These are phyloP conservation scores for Poliocrania exsul DNA, from an alignment of 2,797 vertebrate genomes.

Conservation along the genomic window DNA sequence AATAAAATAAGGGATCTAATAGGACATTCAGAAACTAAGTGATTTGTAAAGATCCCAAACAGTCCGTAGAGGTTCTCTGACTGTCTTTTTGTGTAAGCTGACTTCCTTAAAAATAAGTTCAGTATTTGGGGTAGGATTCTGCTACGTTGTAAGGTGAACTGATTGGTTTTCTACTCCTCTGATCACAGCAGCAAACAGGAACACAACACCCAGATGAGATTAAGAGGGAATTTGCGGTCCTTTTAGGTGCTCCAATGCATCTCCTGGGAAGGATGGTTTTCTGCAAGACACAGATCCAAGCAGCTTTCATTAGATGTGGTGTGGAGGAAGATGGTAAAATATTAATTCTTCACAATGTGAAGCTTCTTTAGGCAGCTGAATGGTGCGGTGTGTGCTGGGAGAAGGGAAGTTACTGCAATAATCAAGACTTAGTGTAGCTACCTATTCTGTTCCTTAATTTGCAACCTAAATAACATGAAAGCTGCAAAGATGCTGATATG, in stretches of 20 bases:
- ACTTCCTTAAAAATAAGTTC: neutral
- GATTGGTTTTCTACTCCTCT: neutral
- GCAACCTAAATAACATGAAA: neutral
- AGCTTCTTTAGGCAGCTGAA: neutral
- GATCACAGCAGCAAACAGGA: neutral
- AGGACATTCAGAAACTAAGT: neutral
- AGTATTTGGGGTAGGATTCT: neutral
- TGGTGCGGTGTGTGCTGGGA: neutral
- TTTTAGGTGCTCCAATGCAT: neutral
- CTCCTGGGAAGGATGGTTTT: neutral
- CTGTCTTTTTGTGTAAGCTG: neutral
- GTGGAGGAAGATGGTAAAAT: neutral
- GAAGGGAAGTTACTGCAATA: neutral
- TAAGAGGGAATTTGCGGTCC: neutral
- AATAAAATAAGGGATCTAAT: neutral
- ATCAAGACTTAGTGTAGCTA: constrained; percentile 3
- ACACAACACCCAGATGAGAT: neutral
- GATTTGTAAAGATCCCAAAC: neutral
- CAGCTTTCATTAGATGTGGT: neutral
- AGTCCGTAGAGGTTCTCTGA: neutral
- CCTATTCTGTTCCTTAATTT: constrained; percentile 33
- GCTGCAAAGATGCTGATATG: neutral
- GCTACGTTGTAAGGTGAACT: neutral
- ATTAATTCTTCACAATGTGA: neutral
- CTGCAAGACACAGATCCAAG: neutral